Evolutionary conservation across 2,113 vertebrate species (phyloP), one percentile per base, ranked within the genome.

Genomic region (Jacana jacana): DNA sequence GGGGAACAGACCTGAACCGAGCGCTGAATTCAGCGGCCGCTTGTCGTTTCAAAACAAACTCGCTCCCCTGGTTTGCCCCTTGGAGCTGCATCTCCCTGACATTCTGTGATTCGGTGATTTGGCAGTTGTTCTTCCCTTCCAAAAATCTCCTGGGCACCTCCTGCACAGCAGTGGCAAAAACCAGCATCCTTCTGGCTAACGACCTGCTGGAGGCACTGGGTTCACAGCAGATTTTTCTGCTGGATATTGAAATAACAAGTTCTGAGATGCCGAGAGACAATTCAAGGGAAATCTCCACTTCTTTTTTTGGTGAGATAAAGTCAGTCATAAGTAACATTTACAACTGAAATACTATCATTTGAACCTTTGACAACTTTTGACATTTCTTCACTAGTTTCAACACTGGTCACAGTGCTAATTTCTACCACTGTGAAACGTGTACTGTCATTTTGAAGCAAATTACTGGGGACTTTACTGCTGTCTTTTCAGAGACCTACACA

Each of bases 301-400:
- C 44, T 52, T 54, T 14, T 14, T 4, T 2, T 7, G 18, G 24
- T 22, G 52, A 73, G 42, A 54, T 60, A 37, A 27, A 28, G 58
- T 65, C 78, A 85, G 63, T 33, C 89, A 7, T 5, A 18, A 84
- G 64, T 10, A 76, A 65, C 65, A 5, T 3, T 28, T 2, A 84
- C 90, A 95, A 82, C 4, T 19, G 77, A 51, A 82, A 61, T 2
- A 37, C 61, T 87, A 5, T 46, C 19, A 33, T 18, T 16, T 51
- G 83, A 93, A 83, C 82, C 92, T 68, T 31, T 25, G 80, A 10
- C 42, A 79, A 40, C 88, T 69, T n/a, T 84, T 95, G 93, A 8
- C 93, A 94, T 93, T 96, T 95, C 73, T 81, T 51, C 23, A 2
- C 57, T 23, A 13, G 30, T 20, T 24, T 58, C 49, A 60, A 64